A percentile compares a stretch with the other conserved stretches of the same genome.
phyloP scores from a whole-genome alignment of 2,113 vertebrate species.

The Picathartes gymnocephalus region DNA sequence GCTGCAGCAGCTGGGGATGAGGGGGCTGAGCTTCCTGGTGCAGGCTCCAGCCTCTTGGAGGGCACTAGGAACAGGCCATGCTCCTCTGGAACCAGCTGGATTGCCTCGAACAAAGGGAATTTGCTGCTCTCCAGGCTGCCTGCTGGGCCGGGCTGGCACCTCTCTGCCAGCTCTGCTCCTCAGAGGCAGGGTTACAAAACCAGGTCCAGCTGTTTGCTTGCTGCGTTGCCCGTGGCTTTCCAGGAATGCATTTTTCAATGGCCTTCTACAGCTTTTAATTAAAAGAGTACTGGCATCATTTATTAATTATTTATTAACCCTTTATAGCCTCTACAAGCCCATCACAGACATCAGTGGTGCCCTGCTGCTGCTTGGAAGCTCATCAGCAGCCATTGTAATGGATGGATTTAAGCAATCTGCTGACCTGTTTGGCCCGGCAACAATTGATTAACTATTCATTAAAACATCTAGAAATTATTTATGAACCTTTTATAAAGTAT shows the following conservation, averaged over 20 bases:
- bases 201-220: neutral
- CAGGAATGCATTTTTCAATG: neutral
- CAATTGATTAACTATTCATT: slow-evolving; percentile 57
- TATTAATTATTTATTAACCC: slow-evolving; percentile 1
- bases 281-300: neutral
- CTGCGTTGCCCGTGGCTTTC: neutral
- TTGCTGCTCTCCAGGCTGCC: neutral
- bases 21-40: neutral
- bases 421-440: slow-evolving; percentile 10
- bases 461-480: slow-evolving; percentile 45
- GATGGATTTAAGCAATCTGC: neutral
- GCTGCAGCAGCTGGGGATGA: neutral
- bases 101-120: neutral
- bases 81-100: neutral
- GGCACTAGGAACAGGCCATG: neutral
- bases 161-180: neutral
- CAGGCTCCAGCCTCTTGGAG: neutral
- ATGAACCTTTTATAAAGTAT: slow-evolving; percentile 46
- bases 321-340: neutral
- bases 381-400: neutral
- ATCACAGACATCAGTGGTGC: neutral
- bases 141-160: neutral
- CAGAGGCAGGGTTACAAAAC: neutral
- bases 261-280: neutral
- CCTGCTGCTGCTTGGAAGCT: neutral